Base-by-base conservation (phyloP, 2,888 invertebrate genomes). In the Mechanitis mazaeus region DNA sequence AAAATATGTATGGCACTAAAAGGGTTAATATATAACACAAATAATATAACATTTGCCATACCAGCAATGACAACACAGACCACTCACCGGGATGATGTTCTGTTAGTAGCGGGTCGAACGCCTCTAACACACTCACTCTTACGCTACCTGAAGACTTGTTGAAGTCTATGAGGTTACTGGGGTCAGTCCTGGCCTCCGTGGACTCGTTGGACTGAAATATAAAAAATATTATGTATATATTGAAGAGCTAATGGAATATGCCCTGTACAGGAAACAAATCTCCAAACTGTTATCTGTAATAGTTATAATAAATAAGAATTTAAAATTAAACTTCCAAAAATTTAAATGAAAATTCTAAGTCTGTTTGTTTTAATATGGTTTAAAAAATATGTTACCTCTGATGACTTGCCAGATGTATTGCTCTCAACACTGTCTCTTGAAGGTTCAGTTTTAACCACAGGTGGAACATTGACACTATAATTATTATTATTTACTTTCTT, bases 71-170 rank as follows among this genome's bases (percentile, higher is more conserved):
- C 81, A 20, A 20, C 76, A 84, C 78, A 80, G 74, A 76, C 81
- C 82, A 87, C 86, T 88, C 89, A 92, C 92, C 92, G 71, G 86
- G 79, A 79, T 86, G 90, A 79, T 88, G 87, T 70, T 94, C 93
- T 75, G 92, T 91, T 75, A 95, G 90, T 79, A 97, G 91, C 56
- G 97, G 97, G 92, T 97, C 97, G 83, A 97, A 97, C 66, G 95
- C 95, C 82, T 96, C 96, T 75, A 97, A 86, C 74, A 97, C 94
- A 87, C 95, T 95, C 75, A 90, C 91, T 81, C 90, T 81, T 77
- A 90, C 90, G 84, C 88, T 90, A 83, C 90, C 90, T 83, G 80
- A 75, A 42, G 76, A 69, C 67, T 78, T 79, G 65, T 87, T 88
- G 78, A 90, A 89, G 77, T 90, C 90, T 61, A 90, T 90, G 69